Percentiles rank a stretch among this genome's conserved stretches.
phyloP scores from a whole-genome alignment of 1,140 invertebrate species.

The Eurosta solidaginis region DNA sequence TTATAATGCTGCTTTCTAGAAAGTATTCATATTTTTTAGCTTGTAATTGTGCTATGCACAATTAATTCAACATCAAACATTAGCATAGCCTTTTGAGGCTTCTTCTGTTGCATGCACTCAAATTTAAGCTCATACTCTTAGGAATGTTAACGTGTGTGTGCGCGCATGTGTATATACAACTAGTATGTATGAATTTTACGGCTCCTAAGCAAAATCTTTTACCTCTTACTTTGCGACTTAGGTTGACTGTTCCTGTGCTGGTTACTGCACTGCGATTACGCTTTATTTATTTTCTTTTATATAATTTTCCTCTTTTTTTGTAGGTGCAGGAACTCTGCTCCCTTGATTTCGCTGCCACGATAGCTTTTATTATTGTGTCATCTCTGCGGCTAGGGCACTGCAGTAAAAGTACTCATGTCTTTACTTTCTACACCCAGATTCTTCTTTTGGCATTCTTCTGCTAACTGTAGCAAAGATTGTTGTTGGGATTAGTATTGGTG shows the following conservation, averaged over 20 bases:
- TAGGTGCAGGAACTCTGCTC: conserved; percentile 13
- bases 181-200: not conserved
- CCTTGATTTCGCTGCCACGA: not conserved
- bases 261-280: not conserved
- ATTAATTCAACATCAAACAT: conserved; percentile 33
- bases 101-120: not conserved
- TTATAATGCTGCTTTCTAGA: not conserved
- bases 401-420: not conserved
- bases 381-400: not conserved
- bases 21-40: conserved; percentile 2
- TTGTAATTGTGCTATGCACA: conserved; percentile 32
- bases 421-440: not conserved
- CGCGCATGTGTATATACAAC: not conserved
- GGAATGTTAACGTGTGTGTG: too few species aligned
- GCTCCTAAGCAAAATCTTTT: not conserved
- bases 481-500: not conserved
- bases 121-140: conserved; percentile 8
- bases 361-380: not conserved
- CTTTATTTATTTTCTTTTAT: conserved; percentile 3
- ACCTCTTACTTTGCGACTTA: not conserved
- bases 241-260: not conserved
- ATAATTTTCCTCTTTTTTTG: not conserved
- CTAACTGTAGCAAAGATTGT: too few species aligned
- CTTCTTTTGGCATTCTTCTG: not conserved
- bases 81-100: conserved; percentile 31